Conservation (phyloP, 2,888 invertebrate genomes). For the Agrypnus murinus region DNA sequence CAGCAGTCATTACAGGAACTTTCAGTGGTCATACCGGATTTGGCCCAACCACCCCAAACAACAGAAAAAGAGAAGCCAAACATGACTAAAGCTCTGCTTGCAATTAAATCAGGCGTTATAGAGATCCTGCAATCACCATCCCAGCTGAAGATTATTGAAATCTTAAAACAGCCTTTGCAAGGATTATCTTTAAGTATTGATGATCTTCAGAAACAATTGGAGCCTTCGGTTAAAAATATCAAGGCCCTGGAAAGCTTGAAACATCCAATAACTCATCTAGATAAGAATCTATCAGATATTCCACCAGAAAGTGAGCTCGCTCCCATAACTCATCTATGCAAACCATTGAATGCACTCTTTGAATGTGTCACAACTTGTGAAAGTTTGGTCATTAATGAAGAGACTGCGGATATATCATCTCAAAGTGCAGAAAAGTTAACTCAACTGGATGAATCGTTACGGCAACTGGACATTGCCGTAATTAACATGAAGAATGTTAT, state of each 20-base stretch:
- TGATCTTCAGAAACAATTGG: not conserved
- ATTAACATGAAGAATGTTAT: conserved; percentile 7
- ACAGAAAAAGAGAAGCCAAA: not conserved
- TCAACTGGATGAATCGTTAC: conserved; percentile 2
- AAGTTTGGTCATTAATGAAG: not conserved
- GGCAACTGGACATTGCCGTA: conserved; percentile 24
- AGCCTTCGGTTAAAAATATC: conserved; percentile 5
- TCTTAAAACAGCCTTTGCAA: conserved; percentile 16
- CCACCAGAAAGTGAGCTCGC: not conserved
- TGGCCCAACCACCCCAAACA: no score
- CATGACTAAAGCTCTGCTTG: not conserved
- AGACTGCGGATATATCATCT: not conserved
- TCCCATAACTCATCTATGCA: not conserved
- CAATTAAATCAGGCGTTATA: not conserved
- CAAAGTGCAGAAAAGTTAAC: not conserved
- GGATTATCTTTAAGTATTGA: conserved; percentile 16
- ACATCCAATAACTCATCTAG: conserved; percentile 36
- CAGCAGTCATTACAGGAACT: conserved; percentile 17
- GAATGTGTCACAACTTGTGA: conserved; percentile 7
- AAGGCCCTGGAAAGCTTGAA: conserved; percentile 39
- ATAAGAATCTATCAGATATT: not conserved
- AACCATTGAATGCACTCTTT: not conserved
- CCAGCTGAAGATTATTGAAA: not conserved
- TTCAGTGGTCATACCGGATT: not conserved
- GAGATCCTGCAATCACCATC: not conserved